Conservation (phyloP, 1,140 invertebrate species). For the Nymphalis io region DNA sequence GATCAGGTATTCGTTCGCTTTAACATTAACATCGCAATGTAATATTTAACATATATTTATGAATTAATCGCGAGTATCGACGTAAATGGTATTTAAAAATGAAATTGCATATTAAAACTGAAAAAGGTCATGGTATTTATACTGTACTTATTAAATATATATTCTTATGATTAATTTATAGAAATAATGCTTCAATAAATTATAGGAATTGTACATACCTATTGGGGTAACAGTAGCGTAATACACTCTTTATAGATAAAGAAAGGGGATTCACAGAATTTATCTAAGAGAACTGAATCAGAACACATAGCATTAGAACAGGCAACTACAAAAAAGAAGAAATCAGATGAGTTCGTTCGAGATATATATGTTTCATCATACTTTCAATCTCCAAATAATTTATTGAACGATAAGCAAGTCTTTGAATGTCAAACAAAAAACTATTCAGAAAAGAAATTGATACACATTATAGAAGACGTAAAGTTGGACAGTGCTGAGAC, state of each 20-base stretch:
- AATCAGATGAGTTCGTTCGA: conserved; percentile 29
- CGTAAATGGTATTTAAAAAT: too few species aligned
- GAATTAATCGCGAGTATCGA: too few species aligned
- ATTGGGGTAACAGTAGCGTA: not conserved
- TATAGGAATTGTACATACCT: not conserved
- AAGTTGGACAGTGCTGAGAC: conserved; percentile 54
- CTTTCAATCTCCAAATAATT: conserved; percentile 33
- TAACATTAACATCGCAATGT: too few species aligned
- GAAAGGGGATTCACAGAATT: conserved; percentile 40
- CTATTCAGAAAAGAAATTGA: conserved; percentile 60
- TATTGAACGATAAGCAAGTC: not conserved
- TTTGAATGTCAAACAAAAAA: conserved; percentile 28
- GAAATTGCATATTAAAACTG: too few species aligned
- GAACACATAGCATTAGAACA: conserved; percentile 10
- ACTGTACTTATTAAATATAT: too few species aligned
- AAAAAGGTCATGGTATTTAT: too few species aligned
- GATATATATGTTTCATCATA: conserved; percentile 42
- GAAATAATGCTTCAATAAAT: too few species aligned
- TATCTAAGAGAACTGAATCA: conserved; percentile 23
- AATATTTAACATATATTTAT: too few species aligned
- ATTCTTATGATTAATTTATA: too few species aligned
- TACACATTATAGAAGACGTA: conserved; percentile 65
- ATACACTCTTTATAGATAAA: conserved; percentile 41
- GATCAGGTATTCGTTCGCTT: conserved; percentile 53
- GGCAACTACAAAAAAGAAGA: conserved; percentile 31